Percentiles rank a stretch among this genome's conserved stretches.
These are phyloP conservation scores for Thera britannica DNA, from an alignment of 2,888 invertebrate species.

Conservation along the genomic window DNA sequence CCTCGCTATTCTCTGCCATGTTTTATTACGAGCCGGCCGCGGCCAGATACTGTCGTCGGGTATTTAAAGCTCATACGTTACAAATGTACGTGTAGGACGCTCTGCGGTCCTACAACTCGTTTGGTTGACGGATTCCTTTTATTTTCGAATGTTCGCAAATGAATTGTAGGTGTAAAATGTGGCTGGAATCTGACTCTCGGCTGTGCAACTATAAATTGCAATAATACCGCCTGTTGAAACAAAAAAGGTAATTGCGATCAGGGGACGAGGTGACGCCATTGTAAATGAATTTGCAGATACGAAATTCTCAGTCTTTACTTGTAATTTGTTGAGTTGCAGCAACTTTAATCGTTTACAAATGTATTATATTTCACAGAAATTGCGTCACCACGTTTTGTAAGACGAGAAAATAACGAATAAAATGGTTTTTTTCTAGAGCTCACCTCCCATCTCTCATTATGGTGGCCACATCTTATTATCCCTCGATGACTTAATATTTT, in stretches of 20 bases:
- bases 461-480: slow-evolving; percentile 67
- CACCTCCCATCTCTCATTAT: slow-evolving; percentile 67
- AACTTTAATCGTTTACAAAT: slow-evolving; percentile 35
- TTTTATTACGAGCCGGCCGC: slow-evolving; percentile 73
- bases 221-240: slow-evolving; percentile 62
- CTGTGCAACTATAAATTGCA: slow-evolving; percentile 71
- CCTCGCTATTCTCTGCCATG: slow-evolving; percentile 79
- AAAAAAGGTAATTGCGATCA: slow-evolving; percentile 63
- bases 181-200: slow-evolving; percentile 66
- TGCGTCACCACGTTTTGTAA: slow-evolving; percentile 50
- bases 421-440: slow-evolving; percentile 60
- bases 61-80: slow-evolving; percentile 80
- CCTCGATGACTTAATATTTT: slow-evolving; percentile 47
- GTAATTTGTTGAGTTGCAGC: slow-evolving; percentile 31
- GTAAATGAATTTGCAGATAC: slow-evolving; percentile 48
- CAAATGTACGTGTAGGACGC: slow-evolving; percentile 76
- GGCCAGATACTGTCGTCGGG: slow-evolving; percentile 79
- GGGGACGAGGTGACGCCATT: slow-evolving; percentile 51
- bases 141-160: slow-evolving; percentile 71
- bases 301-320: slow-evolving; percentile 34
- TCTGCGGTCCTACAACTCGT: slow-evolving; percentile 54
- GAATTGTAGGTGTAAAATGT: slow-evolving; percentile 75
- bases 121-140: slow-evolving; percentile 59
- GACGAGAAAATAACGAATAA: slow-evolving; percentile 57
- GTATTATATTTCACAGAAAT: slow-evolving; percentile 36